Evolutionary conservation across 2,888 invertebrate species (phyloP), one percentile per base, ranked within the genome.

Genomic region (Lepidocyrtoides sp.): DNA sequence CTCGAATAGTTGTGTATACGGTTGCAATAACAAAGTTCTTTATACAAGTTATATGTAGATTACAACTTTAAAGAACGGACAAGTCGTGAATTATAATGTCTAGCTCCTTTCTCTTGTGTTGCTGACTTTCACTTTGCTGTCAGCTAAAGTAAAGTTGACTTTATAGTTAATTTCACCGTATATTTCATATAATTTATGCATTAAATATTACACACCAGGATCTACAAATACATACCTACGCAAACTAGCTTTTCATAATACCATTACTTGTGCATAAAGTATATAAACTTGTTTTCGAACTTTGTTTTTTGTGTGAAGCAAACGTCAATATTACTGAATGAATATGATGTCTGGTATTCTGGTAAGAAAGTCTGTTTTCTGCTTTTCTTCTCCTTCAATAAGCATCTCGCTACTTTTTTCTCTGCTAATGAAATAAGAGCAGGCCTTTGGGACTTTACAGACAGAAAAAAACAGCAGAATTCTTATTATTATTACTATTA

Each of bases 341-440:
- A 57, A 10, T 41, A 41, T n/a, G n/a, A n/a, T n/a, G n/a, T n/a
- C n/a, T n/a, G n/a, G n/a, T n/a, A n/a, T n/a, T n/a, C n/a, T n/a
- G n/a, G n/a, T n/a, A n/a, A n/a, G n/a, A n/a, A n/a, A n/a, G n/a
- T n/a, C n/a, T n/a, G n/a, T n/a, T n/a, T n/a, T n/a, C n/a, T n/a
- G n/a, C n/a, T 41, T 41, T 41, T 41, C 41, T 41, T 41, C 41
- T 4, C 10, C 23, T 57, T 57, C 20, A 57, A 57, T 57, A 57
- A 57, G 17, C 20, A 57, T 17, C 57, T n/a, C 51, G 36, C 8
- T 36, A 10, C 10, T 41, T 48, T 51, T 51, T 36, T 20, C 12
- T 36, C 72, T 72, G 72, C 12, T 85, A 85, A 85, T 85, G 84
- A 72, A 85, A 72, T 85, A 85, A 85, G 54, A 63, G 14, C 2